phyloP scores from a whole-genome alignment of 2,888 invertebrate genomes.

The Amitus sp. region DNA sequence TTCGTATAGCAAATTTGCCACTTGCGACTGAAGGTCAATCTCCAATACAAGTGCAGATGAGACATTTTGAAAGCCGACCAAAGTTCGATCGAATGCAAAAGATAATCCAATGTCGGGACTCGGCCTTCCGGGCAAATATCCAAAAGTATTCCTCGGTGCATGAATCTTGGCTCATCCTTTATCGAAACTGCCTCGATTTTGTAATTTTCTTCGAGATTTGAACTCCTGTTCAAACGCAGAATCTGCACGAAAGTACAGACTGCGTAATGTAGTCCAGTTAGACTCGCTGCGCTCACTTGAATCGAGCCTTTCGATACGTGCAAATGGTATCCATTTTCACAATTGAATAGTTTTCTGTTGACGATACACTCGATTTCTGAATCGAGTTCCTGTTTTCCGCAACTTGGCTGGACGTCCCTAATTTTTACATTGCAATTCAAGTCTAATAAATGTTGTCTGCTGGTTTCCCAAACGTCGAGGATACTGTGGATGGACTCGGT shows the following conservation, averaged over 20 bases:
- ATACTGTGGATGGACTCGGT: conserved; percentile 64
- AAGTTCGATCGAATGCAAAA: conserved; percentile 67
- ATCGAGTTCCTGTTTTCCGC: conserved; percentile 58
- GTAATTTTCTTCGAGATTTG: conserved; percentile 52
- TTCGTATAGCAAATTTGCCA: conserved; percentile 67
- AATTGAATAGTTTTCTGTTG: conserved; percentile 66
- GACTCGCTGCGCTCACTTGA: conserved; percentile 68
- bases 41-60: conserved; percentile 67
- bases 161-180: conserved; percentile 70
- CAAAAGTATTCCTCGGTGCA: conserved; percentile 70
- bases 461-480: conserved; percentile 68
- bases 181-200: conserved; percentile 66
- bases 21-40: conserved; percentile 64
- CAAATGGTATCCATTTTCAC: conserved; percentile 67
- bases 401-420: conserved; percentile 64
- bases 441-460: conserved; percentile 64
- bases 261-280: conserved; percentile 70
- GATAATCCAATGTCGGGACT: conserved; percentile 68
- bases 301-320: conserved; percentile 67
- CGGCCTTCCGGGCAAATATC: conserved; percentile 71
- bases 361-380: conserved; percentile 69
- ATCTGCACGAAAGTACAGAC: conserved; percentile 70
- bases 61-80: conserved; percentile 69
- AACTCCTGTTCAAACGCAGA: conserved; percentile 65
- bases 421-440: conserved; percentile 67